Evolutionary conservation across 1,140 invertebrate genomes (phyloP).

Genomic region (Diprion similis): DNA sequence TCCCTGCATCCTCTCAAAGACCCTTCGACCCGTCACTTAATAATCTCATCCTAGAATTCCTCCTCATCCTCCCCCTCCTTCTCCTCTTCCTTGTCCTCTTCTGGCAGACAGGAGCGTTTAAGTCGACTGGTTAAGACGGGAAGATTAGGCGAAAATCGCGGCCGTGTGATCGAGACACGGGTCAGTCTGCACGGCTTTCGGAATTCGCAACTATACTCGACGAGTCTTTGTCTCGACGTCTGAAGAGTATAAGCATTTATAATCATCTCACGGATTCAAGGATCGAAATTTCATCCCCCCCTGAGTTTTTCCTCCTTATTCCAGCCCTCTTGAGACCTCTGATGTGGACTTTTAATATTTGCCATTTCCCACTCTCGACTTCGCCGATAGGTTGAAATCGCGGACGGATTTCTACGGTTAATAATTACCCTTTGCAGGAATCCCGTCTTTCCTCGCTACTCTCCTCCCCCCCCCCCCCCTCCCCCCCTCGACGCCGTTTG

Average conservation of each 20-base stretch:
- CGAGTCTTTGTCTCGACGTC: background rate
- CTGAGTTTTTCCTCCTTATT: no score
- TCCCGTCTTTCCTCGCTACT: background rate
- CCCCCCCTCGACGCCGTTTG: background rate
- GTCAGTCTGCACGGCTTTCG: background rate
- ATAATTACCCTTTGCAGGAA: conserved; percentile 38
- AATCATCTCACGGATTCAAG: background rate
- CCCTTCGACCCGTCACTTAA: conserved; percentile 43
- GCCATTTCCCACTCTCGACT: background rate
- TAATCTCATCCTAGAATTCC: conserved; percentile 48
- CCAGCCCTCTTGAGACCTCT: no score
- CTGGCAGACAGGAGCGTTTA: conserved; percentile 26
- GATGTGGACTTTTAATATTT: background rate
- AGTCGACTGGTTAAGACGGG: conserved; percentile 41
- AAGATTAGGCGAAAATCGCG: conserved; percentile 35
- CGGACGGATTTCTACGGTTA: conserved; percentile 40
- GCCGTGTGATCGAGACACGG: background rate
- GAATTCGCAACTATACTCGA: background rate
- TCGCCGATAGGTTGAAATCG: background rate
- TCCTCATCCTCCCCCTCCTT: background rate
- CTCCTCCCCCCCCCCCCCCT: background rate
- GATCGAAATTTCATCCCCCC: no score
- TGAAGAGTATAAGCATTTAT: background rate
- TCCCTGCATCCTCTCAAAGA: conserved; percentile 35
- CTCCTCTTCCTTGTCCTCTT: no score